Conservation (phyloP, 2,797 vertebrate genomes). For the Peromyscus attwateri region DNA sequence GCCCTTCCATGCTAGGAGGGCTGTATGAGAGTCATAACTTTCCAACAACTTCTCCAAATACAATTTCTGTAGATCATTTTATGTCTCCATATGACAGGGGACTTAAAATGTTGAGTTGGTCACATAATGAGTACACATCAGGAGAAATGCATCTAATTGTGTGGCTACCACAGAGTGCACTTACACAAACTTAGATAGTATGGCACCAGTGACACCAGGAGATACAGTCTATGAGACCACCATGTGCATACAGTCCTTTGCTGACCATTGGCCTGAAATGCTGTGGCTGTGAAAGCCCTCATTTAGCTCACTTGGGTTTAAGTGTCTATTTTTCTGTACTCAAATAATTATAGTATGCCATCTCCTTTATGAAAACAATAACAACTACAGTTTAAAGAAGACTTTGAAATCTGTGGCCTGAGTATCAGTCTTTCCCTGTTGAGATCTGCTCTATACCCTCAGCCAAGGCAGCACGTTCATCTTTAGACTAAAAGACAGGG, state of each 20-base stretch:
- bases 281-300: not conserved
- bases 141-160: not conserved
- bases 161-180: not conserved
- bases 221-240: not conserved
- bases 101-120: not conserved
- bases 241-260: not conserved
- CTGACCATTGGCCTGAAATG: not conserved
- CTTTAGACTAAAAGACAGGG: not conserved
- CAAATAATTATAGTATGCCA: not conserved
- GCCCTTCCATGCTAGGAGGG: not conserved
- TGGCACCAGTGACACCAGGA: not conserved
- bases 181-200: not conserved
- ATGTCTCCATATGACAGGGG: not conserved
- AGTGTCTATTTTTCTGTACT: not conserved
- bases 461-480: not conserved
- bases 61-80: not conserved
- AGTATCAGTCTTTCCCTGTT: too few species aligned
- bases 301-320: not conserved
- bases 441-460: not conserved
- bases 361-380: not conserved
- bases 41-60: not conserved
- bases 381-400: not conserved
- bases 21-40: not conserved
- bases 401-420: not conserved
- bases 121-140: too few species aligned